These are phyloP conservation scores for Eristalis arbustorum DNA, from an alignment of 2,888 invertebrate species.

Conservation along the genomic window DNA sequence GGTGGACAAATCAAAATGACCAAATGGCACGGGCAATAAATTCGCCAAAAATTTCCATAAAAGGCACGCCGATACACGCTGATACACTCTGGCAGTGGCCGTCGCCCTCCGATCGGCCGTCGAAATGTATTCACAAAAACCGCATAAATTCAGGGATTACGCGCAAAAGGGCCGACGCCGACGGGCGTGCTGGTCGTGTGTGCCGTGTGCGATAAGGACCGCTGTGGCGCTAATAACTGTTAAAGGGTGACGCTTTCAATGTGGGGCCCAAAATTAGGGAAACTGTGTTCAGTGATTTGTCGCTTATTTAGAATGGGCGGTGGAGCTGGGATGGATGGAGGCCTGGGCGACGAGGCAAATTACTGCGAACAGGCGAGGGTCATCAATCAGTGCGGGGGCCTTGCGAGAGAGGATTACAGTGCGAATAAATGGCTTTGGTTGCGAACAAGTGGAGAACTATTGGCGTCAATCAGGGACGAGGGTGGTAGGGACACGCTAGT, in stretches of 20 bases:
- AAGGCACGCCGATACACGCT: not conserved
- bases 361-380: not conserved
- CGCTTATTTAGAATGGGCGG: not conserved
- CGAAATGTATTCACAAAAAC: slow-evolving; percentile 1
- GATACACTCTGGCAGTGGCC: no score
- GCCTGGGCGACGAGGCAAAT: not conserved
- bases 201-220: not conserved
- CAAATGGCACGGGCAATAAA: not conserved
- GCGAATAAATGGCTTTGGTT: not conserved
- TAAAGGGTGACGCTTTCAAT: slow-evolving; percentile 9
- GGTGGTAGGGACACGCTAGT: no score
- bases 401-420: not conserved
- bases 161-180: not conserved
- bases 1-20: not conserved
- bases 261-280: not conserved
- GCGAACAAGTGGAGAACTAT: not conserved
- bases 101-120: not conserved
- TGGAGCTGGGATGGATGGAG: not conserved
- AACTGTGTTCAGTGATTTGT: not conserved
- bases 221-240: slow-evolving; percentile 7
- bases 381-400: not conserved
- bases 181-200: not conserved
- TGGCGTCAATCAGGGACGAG: no score
- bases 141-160: slow-evolving; percentile 27
- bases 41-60: not conserved